Evolutionary conservation across 2,797 vertebrate species (phyloP), one percentile per base, ranked within the genome.

Genomic region (Xenentodon cancila): DNA sequence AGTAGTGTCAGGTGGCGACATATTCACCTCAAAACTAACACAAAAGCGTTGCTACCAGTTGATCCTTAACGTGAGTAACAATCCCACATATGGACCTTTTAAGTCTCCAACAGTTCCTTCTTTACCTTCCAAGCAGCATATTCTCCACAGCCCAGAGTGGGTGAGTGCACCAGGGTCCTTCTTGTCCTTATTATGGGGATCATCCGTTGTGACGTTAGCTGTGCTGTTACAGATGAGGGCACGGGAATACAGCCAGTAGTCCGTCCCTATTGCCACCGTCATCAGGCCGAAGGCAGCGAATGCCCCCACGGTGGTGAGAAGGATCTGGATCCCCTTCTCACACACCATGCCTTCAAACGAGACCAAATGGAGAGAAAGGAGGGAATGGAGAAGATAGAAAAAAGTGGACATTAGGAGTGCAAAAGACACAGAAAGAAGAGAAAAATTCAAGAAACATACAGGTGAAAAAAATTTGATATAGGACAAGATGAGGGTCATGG

Each of bases 201-300:
- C 95, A 9, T 96, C 95, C 53, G 92, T 93, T 53, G 93, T 89
- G 80, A 91, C 73, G 81, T 97, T 96, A 83, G 92, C 91, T 62
- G 95, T 96, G 88, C 93, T 96, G 91, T 97, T 97, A 92, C 96
- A 97, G 91, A 97, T 96, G 81, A 95, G 87, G 75, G 95, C 95
- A 52, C 96, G 94, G 62, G 96, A 95, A 78, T 97, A 97, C 55
- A 97, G 95, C 96, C 96, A 97, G 90, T 97, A 97, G 90, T 97
- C 96, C 37, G 96, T 97, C 91, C 96, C 95, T 82, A 97, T 97
- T 68, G 96, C 95, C 79, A 97, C 96, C 81, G 96, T 97, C 96
- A 97, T 97, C 92, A 97, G 94, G 90, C 96, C 95, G 68, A 97
- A 97, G 91, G 96, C 94, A 17, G 96, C 96, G 55, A 97, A 97